Conservation (phyloP, 2,888 invertebrate species). For the Eupeodes luniger region DNA sequence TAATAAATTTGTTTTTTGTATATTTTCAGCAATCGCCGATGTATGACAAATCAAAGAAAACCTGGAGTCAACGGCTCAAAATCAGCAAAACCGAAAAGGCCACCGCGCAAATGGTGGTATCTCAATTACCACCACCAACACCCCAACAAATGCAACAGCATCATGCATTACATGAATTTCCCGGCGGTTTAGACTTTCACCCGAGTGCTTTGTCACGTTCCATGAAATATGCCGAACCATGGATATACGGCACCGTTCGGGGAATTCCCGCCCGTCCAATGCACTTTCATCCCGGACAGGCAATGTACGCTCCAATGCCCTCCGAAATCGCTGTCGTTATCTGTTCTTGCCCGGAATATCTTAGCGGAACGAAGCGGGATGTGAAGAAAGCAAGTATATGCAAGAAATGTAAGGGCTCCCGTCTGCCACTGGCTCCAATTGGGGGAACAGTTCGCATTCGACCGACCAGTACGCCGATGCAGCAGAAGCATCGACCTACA, state of each 20-base stretch:
- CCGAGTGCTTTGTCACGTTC: conserved; percentile 90
- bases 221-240: conserved; percentile 93
- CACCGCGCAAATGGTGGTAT: conserved; percentile 83
- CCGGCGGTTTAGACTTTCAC: conserved; percentile 80
- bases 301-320: conserved; percentile 85
- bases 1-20: neutral
- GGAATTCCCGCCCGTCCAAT: conserved; percentile 84
- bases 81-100: conserved; percentile 85
- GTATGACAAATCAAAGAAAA: conserved; percentile 86
- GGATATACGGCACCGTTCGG: conserved; percentile 92
- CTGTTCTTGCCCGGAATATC: conserved; percentile 92
- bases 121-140: conserved; percentile 77
- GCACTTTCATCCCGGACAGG: conserved; percentile 80
- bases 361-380: conserved; percentile 90
- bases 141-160: conserved; percentile 76
- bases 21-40: conserved; percentile 80
- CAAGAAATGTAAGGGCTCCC: conserved; percentile 93
- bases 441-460: conserved; percentile 89
- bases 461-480: conserved; percentile 78
- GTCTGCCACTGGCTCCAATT: conserved; percentile 88
- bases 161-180: conserved; percentile 66
- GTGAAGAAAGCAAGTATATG: conserved; percentile 91
- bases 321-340: conserved; percentile 87
- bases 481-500: conserved; percentile 78
- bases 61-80: conserved; percentile 89